Conservation (phyloP, 2,888 invertebrate species). For the Auanema sp. region DNA sequence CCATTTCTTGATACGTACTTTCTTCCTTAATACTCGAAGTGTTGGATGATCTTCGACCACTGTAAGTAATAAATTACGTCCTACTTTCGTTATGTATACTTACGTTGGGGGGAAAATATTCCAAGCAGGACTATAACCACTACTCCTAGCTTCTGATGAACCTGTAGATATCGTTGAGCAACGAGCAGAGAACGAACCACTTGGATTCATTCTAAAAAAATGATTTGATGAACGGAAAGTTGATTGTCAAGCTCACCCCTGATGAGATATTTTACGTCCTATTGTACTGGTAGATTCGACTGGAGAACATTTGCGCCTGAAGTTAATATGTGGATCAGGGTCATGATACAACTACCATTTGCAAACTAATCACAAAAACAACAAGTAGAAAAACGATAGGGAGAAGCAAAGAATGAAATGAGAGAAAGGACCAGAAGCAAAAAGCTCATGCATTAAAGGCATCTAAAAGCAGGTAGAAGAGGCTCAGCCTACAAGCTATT, state of each 20-base stretch:
- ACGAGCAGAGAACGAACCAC: constrained; percentile 8
- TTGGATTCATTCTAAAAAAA: background rate
- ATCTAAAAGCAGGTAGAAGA: background rate
- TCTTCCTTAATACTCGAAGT: constrained; percentile 15
- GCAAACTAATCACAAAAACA: no score
- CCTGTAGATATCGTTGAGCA: constrained; percentile 6
- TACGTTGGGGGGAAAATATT: constrained; percentile 21
- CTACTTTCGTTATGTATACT: background rate
- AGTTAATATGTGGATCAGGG: background rate
- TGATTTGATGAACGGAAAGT: background rate
- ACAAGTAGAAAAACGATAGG: background rate
- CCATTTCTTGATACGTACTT: constrained; percentile 11
- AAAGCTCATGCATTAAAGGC: background rate
- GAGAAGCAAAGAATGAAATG: background rate
- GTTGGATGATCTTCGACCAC: constrained; percentile 14
- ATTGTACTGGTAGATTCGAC: constrained; percentile 9
- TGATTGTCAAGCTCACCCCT: background rate
- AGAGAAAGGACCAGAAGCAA: background rate
- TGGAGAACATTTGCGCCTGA: constrained; percentile 19
- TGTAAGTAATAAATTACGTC: background rate
- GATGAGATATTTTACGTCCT: constrained; percentile 12
- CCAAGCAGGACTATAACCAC: constrained; percentile 13
- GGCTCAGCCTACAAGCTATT: background rate
- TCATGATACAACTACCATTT: background rate
- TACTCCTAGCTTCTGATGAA: constrained; percentile 7